Evolutionary conservation across 2,888 invertebrate species (phyloP), one percentile per base, ranked within the genome.

Genomic region (Eilema depressum): DNA sequence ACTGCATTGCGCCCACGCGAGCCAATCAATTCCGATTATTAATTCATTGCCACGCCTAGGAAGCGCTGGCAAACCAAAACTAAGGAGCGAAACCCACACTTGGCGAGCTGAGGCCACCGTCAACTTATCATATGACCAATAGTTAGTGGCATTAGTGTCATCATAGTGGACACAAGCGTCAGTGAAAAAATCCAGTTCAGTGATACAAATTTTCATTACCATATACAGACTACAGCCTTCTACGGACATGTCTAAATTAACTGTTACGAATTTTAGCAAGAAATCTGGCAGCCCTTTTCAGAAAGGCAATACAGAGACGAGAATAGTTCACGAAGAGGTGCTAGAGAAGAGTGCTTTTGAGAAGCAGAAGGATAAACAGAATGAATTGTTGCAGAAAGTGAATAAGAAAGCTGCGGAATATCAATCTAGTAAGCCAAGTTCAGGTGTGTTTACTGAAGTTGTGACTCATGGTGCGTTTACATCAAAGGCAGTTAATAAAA

Each of bases 71-170:
- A 80, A 84, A 83, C 94, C 92, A 93, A 92, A 95, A 93, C 80
- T 94, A 94, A 89, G 95, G 94, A 92, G 92, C 93, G 92, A 93
- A 92, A 86, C 94, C 95, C 93, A 94, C 93, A 92, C 93, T 89
- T 87, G 91, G 92, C 80, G 85, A 86, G 85, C 86, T 81, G 86
- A 89, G 90, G 91, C 89, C 87, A 84, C 85, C 85, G 86, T 88
- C 87, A 88, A 88, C 90, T 89, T 85, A 85, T 84, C 77, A 87
- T 86, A 88, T 86, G 82, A 88, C 83, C 85, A 83, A 84, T 85
- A 79, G 85, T 93, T 91, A 95, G 95, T 95, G 80, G 86, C 83
- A 84, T 81, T 83, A 85, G 69, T 87, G 92, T 87, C 92, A 89
- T 85, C 93, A 87, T 76, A 83, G 87, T 85, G 88, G 89, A 90